A percentile compares a stretch with the other conserved stretches of the same genome.
Conservation (phyloP, 2,113 vertebrate genomes). For the Emberiza fucata region DNA sequence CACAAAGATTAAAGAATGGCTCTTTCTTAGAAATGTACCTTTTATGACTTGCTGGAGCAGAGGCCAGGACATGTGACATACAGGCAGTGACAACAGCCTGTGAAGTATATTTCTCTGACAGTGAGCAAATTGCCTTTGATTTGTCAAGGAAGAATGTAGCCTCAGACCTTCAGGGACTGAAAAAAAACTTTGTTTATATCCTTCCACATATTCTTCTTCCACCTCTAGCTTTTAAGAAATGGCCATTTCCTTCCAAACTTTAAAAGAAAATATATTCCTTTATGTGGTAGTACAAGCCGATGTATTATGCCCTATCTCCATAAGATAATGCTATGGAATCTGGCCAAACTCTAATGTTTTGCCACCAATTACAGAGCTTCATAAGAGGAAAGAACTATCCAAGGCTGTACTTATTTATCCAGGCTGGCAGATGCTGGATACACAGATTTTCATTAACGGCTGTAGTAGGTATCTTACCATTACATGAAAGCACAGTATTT, state of each 20-base stretch:
- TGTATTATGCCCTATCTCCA: neutral
- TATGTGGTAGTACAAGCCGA: neutral
- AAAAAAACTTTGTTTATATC: neutral
- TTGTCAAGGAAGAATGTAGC: neutral
- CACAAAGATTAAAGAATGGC: neutral
- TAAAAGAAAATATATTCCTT: neutral
- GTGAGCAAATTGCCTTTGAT: neutral
- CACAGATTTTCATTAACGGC: neutral
- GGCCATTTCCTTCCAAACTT: neutral
- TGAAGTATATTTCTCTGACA: neutral
- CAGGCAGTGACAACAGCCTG: neutral
- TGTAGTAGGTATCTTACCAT: neutral
- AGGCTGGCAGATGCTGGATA: neutral
- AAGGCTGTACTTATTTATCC: neutral
- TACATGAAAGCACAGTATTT: neutral
- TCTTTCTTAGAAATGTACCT: neutral
- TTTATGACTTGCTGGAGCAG: conserved; percentile 28
- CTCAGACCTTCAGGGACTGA: neutral
- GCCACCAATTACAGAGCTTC: neutral
- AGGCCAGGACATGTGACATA: neutral
- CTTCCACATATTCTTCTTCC: neutral
- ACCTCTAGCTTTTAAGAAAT: neutral
- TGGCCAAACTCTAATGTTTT: neutral
- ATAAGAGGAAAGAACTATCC: neutral
- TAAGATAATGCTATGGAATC: neutral